These are phyloP conservation scores for Damaliscus lunatus DNA, from an alignment of 2,113 vertebrate genomes.

Conservation along the genomic window DNA sequence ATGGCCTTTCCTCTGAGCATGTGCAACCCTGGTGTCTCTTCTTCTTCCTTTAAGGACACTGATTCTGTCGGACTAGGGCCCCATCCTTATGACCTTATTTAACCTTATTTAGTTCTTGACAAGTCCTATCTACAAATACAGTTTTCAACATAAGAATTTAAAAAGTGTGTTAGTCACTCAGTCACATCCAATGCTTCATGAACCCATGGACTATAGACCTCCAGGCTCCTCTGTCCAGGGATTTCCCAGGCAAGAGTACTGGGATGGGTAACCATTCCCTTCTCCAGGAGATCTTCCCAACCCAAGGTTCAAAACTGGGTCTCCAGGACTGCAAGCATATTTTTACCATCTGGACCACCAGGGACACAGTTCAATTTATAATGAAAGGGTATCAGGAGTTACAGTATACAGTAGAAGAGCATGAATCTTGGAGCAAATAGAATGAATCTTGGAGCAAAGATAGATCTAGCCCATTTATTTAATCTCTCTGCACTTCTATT, in stretches of 20 bases:
- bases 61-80: background rate
- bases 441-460: background rate
- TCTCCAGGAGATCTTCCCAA: background rate
- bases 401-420: background rate
- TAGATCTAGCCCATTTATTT: background rate
- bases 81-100: background rate
- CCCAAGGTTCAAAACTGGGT: background rate
- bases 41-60: background rate
- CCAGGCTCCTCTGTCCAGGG: background rate
- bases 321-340: background rate
- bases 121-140: background rate
- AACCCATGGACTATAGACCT: background rate
- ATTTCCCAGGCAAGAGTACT: background rate
- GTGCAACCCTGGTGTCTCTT: background rate
- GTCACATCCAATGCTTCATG: background rate
- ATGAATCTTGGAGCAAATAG: background rate
- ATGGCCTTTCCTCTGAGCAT: background rate
- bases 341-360: background rate
- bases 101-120: background rate
- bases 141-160: background rate
- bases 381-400: background rate
- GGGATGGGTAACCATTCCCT: background rate
- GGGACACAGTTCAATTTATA: background rate
- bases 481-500: background rate
- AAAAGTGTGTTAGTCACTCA: background rate